These are phyloP conservation scores for Meandrina meandrites DNA, from an alignment of 92 coral and sea anemone species.

Conservation along the genomic window DNA sequence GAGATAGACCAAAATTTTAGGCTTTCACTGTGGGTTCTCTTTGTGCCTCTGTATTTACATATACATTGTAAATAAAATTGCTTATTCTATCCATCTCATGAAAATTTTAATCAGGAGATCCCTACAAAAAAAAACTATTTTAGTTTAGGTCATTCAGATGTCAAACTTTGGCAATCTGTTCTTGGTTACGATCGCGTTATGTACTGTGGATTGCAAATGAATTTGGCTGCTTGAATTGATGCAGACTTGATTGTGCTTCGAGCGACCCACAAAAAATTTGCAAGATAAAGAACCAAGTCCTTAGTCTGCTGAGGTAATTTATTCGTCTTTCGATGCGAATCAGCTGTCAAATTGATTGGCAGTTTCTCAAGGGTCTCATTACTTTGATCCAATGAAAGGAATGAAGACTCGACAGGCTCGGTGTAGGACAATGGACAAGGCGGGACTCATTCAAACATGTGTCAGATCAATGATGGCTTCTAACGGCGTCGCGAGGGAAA, in stretches of 20 bases:
- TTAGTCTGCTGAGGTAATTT: slow-evolving; percentile 40
- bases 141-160: background rate
- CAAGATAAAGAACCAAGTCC: slow-evolving; percentile 28
- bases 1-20: background rate
- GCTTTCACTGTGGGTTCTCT: slow-evolving; percentile 5
- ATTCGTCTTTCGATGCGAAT: slow-evolving; percentile 38
- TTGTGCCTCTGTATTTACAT: slow-evolving; percentile 22
- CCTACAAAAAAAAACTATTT: slow-evolving; percentile 12
- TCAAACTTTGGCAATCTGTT: background rate
- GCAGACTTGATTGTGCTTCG: background rate
- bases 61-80: slow-evolving; percentile 17
- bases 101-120: slow-evolving; percentile 23
- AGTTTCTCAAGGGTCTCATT: slow-evolving; percentile 28
- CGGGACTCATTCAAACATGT: slow-evolving; percentile 71
- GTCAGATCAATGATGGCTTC: slow-evolving; percentile 70
- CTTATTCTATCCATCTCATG: slow-evolving; percentile 31
- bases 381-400: slow-evolving; percentile 40
- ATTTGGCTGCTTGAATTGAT: background rate
- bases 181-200: background rate
- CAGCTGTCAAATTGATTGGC: slow-evolving; percentile 58
- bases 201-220: background rate
- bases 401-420: slow-evolving; percentile 64
- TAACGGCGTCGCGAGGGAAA: slow-evolving; percentile 70
- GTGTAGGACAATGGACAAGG: slow-evolving; percentile 77
- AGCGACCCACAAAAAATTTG: slow-evolving; percentile 24